A percentile compares a stretch with the other conserved stretches of the same genome.
Conservation (phyloP, 1,140 invertebrate species). For the Drosophila ananassae region DNA sequence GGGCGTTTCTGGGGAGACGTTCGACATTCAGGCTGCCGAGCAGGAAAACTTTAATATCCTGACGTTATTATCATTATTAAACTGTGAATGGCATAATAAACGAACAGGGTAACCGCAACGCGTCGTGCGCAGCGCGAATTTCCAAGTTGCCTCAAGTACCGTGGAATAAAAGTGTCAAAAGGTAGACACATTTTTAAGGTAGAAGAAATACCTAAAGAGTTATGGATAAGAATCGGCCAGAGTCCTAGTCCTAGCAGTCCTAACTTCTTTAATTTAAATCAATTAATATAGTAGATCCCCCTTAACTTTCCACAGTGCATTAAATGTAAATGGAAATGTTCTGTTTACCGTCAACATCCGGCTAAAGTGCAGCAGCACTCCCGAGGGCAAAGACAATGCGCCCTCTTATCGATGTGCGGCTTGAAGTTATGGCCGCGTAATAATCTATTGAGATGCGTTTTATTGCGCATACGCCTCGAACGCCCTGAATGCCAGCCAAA, state of each 20-base stretch:
- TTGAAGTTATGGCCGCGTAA: slow-evolving; percentile 64
- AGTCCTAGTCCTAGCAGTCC: too few species aligned
- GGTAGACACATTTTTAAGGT: not conserved
- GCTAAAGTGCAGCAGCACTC: slow-evolving; percentile 53
- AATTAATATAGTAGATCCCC: not conserved
- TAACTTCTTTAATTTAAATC: not conserved
- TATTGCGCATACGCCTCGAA: slow-evolving; percentile 72
- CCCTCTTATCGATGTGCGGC: slow-evolving; percentile 57
- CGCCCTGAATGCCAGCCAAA: slow-evolving; percentile 42
- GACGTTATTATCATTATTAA: slow-evolving; percentile 82
- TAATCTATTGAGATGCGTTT: slow-evolving; percentile 79
- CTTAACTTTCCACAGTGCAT: slow-evolving; percentile 24
- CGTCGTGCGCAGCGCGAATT: slow-evolving; percentile 33
- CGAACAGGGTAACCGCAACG: slow-evolving; percentile 69
- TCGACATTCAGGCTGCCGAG: slow-evolving; percentile 49
- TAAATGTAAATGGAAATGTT: slow-evolving; percentile 47
- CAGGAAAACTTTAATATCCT: slow-evolving; percentile 82
- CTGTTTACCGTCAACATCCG: slow-evolving; percentile 65
- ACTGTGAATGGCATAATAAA: slow-evolving; percentile 82
- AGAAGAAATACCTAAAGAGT: too few species aligned
- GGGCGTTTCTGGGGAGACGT: slow-evolving; percentile 10
- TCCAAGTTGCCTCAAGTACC: slow-evolving; percentile 45
- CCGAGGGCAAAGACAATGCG: slow-evolving; percentile 38
- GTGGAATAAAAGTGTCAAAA: slow-evolving; percentile 17
- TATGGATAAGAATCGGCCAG: too few species aligned